Evolutionary conservation across 2,113 vertebrate species (phyloP).

Genomic region (Tupaia chinensis): DNA sequence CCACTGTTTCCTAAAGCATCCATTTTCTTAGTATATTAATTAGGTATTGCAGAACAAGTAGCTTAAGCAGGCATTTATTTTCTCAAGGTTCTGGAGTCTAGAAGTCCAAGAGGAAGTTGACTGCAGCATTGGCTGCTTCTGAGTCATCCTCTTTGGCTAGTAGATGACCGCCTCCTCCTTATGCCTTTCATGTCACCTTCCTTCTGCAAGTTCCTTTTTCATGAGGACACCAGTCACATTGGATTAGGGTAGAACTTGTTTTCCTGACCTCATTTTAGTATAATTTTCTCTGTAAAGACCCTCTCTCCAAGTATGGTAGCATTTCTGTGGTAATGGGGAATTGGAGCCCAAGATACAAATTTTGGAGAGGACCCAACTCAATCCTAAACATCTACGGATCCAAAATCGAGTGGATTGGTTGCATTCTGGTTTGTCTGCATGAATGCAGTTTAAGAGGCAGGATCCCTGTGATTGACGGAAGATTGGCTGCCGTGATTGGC

Average conservation of each 20-base stretch:
- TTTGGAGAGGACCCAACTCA: not conserved
- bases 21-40: not conserved
- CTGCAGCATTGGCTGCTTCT: too few relatives aligned
- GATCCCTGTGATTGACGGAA: too few relatives aligned
- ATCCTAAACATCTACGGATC: not conserved
- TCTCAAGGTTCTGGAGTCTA: too few relatives aligned
- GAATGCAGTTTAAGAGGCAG: too few relatives aligned
- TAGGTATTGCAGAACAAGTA: too few relatives aligned
- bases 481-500: too few relatives aligned
- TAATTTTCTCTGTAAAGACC: not conserved
- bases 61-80: not conserved
- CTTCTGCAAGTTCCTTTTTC: not conserved
- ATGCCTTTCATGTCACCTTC: not conserved
- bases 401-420: too few relatives aligned
- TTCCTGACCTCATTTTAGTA: not conserved
- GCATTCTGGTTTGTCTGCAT: too few relatives aligned
- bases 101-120: too few relatives aligned
- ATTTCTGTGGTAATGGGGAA: not conserved
- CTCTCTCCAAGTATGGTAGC: not conserved
- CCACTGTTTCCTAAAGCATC: not conserved
- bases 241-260: too few relatives aligned
- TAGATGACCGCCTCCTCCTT: rapidly evolving
- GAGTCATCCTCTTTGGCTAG: rapidly evolving
- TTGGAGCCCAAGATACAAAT: not conserved
- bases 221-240: not conserved